phyloP scores from a whole-genome alignment of 2,113 vertebrate genomes.

The Spermophilus dauricus region DNA sequence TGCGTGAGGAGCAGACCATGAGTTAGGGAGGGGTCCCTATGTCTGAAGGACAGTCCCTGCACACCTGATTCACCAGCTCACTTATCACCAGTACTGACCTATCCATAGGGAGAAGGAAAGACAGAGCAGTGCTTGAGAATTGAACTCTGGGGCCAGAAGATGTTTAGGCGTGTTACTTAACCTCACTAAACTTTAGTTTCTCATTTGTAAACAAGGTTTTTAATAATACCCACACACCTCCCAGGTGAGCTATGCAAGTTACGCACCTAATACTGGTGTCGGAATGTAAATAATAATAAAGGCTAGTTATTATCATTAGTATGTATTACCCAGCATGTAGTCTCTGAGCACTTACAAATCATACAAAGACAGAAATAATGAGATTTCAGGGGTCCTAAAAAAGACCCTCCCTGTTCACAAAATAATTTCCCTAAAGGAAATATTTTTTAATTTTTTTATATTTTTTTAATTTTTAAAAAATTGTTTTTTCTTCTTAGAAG shows the following conservation, averaged over 20 bases:
- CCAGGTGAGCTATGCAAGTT: background rate
- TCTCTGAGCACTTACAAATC: background rate
- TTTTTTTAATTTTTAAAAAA: background rate
- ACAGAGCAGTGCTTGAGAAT: background rate
- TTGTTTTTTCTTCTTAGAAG: background rate
- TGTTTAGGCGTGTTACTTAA: background rate
- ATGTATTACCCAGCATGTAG: background rate
- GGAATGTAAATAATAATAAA: background rate
- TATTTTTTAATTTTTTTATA: background rate
- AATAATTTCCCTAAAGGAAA: background rate
- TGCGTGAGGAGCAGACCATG: rapidly evolving
- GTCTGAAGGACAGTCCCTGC: background rate
- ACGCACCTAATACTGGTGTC: background rate
- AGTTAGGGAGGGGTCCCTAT: no score
- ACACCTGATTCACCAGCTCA: no score
- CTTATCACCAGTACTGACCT: background rate
- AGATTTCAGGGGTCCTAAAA: background rate
- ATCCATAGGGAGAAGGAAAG: background rate
- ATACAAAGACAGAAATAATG: background rate
- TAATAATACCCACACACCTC: background rate
- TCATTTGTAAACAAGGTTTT: background rate
- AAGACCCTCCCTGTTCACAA: background rate
- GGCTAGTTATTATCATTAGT: background rate
- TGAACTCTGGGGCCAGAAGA: background rate
- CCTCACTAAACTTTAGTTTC: background rate